Evolutionary conservation across 2,797 vertebrate genomes (phyloP).

Genomic region (Sebastes matsubarae): DNA sequence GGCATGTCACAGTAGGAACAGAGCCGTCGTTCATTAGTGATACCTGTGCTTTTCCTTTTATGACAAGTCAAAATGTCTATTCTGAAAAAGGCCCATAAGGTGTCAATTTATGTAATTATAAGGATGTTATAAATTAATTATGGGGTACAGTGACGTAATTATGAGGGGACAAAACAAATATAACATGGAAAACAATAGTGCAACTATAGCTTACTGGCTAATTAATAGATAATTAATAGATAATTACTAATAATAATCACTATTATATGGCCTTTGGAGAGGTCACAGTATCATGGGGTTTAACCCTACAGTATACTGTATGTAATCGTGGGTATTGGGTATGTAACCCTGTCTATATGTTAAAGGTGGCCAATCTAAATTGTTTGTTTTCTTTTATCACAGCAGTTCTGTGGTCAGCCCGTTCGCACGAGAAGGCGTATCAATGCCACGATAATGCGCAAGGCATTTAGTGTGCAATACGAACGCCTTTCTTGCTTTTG

Average conservation of each 20-base stretch:
- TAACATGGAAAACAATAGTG: no score
- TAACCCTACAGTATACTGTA: not conserved
- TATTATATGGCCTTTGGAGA: not conserved
- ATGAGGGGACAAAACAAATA: no score
- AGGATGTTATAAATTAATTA: not conserved
- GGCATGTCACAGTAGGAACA: not conserved
- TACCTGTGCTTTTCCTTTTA: not conserved
- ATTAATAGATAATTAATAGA: no score
- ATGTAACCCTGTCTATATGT: not conserved
- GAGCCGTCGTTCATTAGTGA: not conserved
- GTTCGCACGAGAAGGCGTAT: no score
- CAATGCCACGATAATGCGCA: no score
- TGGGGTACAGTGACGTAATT: not conserved
- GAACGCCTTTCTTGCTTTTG: no score
- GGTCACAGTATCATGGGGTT: not conserved
- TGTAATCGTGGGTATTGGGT: not conserved
- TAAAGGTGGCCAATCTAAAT: not conserved
- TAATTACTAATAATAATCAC: no score
- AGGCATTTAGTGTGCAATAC: no score
- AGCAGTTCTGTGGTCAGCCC: not conserved
- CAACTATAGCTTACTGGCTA: no score
- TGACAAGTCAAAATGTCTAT: not conserved
- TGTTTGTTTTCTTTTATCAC: rapidly evolving
- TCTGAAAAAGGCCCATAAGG: not conserved
- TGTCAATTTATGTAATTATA: not conserved